Evolutionary conservation across 2,888 invertebrate genomes (phyloP).

Genomic region (Zygothrica quintamaculata): DNA sequence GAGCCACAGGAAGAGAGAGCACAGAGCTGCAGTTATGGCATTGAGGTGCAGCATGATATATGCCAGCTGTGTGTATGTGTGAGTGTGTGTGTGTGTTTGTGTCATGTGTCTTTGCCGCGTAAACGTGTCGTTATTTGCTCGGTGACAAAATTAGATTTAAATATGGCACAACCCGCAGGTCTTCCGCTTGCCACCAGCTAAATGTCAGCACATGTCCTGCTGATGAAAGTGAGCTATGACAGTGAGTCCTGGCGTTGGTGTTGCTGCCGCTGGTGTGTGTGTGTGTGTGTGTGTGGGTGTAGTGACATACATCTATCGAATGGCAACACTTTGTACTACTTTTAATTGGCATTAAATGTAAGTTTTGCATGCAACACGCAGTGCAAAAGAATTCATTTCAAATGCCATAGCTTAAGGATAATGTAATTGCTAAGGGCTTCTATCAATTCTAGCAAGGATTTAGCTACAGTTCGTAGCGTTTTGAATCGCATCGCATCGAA

Average conservation of each 20-base stretch:
- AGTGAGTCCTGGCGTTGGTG: conserved; percentile 26
- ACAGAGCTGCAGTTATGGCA: conserved; percentile 5
- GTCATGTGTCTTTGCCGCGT: conserved; percentile 56
- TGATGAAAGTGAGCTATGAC: conserved; percentile 64
- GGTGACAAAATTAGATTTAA: conserved; percentile 79
- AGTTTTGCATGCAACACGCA: conserved; percentile 18
- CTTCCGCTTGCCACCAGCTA: conserved; percentile 37
- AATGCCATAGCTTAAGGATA: too few relatives aligned
- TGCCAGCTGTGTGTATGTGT: not conserved
- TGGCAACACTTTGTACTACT: conserved; percentile 9
- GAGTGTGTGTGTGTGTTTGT: not conserved
- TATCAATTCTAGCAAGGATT: conserved; percentile 35
- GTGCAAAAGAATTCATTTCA: not conserved
- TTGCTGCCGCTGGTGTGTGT: not conserved
- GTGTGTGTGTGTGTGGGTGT: too few relatives aligned
- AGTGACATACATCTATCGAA: conserved; percentile 18
- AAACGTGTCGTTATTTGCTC: conserved; percentile 64
- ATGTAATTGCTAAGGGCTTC: conserved; percentile 53
- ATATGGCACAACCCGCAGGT: conserved; percentile 65
- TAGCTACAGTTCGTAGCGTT: too few relatives aligned
- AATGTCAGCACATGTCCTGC: conserved; percentile 74
- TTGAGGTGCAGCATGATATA: conserved; percentile 6
- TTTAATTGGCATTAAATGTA: conserved; percentile 51
- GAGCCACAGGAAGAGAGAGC: conserved; percentile 19
- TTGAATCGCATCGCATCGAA: conserved; percentile 45